A percentile compares a stretch with the other conserved stretches of the same genome.
Evolutionary conservation across 2,113 vertebrate species (phyloP).

Genomic region (Takifugu flavidus): DNA sequence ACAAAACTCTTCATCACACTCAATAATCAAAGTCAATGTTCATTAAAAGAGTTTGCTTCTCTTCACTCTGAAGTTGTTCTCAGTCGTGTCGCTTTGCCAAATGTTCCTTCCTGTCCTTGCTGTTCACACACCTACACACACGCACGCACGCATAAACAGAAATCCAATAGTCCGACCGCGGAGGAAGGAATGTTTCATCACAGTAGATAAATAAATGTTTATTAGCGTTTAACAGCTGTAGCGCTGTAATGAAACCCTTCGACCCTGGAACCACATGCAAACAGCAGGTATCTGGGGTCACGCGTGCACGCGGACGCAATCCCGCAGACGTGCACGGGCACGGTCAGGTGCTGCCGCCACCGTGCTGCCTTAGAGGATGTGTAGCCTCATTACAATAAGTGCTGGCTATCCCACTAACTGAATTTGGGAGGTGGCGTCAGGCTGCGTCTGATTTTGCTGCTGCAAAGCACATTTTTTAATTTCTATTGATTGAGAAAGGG

Average conservation of each 20-base stretch:
- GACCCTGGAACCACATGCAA: background rate
- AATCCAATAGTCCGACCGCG: conserved; percentile 14
- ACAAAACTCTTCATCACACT: background rate
- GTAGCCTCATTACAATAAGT: conserved; percentile 26
- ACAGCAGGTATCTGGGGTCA: background rate
- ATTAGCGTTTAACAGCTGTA: conserved; percentile 36
- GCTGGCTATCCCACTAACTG: conserved; percentile 10
- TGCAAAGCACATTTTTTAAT: conserved; percentile 48
- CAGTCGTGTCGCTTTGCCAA: conserved; percentile 8
- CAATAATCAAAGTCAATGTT: conserved; percentile 3
- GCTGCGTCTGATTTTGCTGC: conserved; percentile 28
- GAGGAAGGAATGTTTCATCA: conserved; percentile 26
- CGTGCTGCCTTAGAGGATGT: background rate
- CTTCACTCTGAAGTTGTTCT: conserved; percentile 6
- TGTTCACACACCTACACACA: background rate
- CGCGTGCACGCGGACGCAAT: background rate
- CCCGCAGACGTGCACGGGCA: background rate
- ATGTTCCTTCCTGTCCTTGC: background rate
- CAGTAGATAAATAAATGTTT: conserved; percentile 34
- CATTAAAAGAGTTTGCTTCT: background rate
- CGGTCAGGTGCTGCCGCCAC: too few species aligned
- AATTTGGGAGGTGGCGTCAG: conserved; percentile 34
- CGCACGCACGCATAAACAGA: conserved; percentile 3
- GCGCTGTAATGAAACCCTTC: conserved; percentile 7
- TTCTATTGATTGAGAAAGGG: conserved; percentile 45